Evolutionary conservation across 2,797 vertebrate genomes (phyloP).

Genomic region (Rhincodon typus): DNA sequence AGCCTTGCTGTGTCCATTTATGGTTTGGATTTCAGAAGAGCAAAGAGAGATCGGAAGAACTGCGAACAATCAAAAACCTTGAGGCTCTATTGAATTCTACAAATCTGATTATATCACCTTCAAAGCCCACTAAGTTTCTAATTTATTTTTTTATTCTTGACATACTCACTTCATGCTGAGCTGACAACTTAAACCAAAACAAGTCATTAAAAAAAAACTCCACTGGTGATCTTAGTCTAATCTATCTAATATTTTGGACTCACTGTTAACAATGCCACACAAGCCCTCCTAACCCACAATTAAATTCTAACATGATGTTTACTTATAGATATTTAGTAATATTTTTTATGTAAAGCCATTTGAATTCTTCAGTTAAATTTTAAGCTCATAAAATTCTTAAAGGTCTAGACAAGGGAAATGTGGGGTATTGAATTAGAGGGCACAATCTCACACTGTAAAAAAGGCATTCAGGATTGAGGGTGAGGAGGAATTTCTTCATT

Average conservation of each 20-base stretch:
- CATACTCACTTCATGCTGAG: neutral
- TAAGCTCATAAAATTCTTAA: neutral
- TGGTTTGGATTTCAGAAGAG: neutral
- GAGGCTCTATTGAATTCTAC: neutral
- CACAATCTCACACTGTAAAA: too few species aligned
- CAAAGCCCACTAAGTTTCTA: neutral
- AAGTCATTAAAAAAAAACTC: neutral
- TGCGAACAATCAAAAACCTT: neutral
- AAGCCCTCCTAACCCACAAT: neutral
- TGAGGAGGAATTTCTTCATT: too few species aligned
- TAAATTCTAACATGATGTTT: neutral
- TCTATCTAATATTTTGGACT: neutral
- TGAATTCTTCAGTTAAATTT: neutral
- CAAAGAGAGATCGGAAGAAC: neutral
- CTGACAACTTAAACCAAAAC: neutral
- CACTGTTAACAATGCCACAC: neutral
- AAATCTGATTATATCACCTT: neutral
- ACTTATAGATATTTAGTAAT: neutral
- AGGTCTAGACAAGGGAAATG: too few species aligned
- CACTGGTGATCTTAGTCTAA: neutral
- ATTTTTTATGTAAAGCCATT: neutral
- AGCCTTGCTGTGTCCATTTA: too few species aligned
- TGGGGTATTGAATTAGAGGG: too few species aligned
- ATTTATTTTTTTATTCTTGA: neutral
- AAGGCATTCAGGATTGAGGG: too few species aligned